Conservation (phyloP, 1,140 invertebrate genomes). For the Hycleus cichorii region DNA sequence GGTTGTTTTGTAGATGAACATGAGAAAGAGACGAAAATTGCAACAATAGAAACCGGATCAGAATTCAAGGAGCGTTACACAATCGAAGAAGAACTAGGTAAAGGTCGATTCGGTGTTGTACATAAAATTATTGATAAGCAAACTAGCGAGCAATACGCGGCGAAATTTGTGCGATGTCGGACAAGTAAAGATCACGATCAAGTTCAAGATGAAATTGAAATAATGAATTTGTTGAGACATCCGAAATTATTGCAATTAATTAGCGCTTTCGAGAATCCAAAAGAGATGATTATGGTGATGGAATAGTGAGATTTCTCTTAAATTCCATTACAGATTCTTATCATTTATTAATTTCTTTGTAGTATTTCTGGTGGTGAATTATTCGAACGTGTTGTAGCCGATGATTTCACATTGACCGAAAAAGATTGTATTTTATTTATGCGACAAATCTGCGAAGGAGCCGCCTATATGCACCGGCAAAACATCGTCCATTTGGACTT, state of each 20-base stretch:
- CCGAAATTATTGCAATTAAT: conserved; percentile 82
- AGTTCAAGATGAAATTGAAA: conserved; percentile 82
- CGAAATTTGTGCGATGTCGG: conserved; percentile 83
- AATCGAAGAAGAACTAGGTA: conserved; percentile 68
- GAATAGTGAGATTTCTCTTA: conserved; percentile 74
- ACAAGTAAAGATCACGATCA: conserved; percentile 76
- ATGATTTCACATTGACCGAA: conserved; percentile 88
- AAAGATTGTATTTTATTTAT: conserved; percentile 86
- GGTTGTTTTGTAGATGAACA: conserved; percentile 26
- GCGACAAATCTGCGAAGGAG: conserved; percentile 82
- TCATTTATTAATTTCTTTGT: conserved; percentile 21
- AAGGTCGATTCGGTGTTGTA: conserved; percentile 73
- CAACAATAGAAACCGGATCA: conserved; percentile 45
- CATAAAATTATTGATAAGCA: conserved; percentile 66
- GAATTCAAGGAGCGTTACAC: conserved; percentile 55
- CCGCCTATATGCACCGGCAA: conserved; percentile 82
- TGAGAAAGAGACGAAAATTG: conserved; percentile 32
- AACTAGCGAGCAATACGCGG: conserved; percentile 67
- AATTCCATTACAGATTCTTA: not conserved
- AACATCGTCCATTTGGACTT: conserved; percentile 84
- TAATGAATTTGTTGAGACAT: conserved; percentile 86
- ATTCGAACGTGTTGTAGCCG: conserved; percentile 84
- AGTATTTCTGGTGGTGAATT: conserved; percentile 89
- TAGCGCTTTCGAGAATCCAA: conserved; percentile 77
- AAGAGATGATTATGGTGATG: conserved; percentile 85